Base-by-base conservation (phyloP, 2,797 vertebrate species). In the Rhyacichthys aspro region DNA sequence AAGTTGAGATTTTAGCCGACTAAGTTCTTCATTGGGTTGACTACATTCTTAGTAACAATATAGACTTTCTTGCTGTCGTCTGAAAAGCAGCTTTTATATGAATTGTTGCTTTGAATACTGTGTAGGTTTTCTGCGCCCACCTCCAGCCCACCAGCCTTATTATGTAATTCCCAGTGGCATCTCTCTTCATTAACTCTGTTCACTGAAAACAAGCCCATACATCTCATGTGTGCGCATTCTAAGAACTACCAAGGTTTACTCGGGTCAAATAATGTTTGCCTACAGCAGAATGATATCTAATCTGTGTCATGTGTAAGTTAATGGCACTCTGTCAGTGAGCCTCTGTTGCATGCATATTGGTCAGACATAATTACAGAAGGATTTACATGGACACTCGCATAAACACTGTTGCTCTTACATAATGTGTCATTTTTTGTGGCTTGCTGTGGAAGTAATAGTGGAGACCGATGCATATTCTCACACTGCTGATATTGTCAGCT, bases 301-400 rank as follows among this genome's bases (percentile, higher is more conserved):
- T 76, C 79, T 62, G 41, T 72, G 78, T n/a, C 84, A 85, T 81
- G 78, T 67, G 34, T 36, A 11, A n/a, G 59, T 76, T 75, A 83
- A 77, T 71, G 18, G 66, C 70, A 48, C 71, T 64, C 53, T 54
- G 52, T 60, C 56, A 38, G 67, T 52, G 74, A 45, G 73, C 59
- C 65, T 76, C 42, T 58, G 74, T 73, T 62, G 47, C 82, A 76
- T 77, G 74, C 72, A 63, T 74, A 64, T 81, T 79, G 84, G 77
- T 87, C 83, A 72, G 50, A 64, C 65, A 49, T 66, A 76, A 73
- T 89, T 75, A 82, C 60, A 42, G 81, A 67, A 78, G 63, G 52
- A 85, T n/a, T n/a, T n/a, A n/a, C n/a, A n/a, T n/a, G n/a, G n/a
- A n/a, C 45, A 52, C 59, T 61, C 55, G 76, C 60, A 39, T 37